phyloP scores from a whole-genome alignment of 2,888 invertebrate genomes.

The Mystacides longicornis region DNA sequence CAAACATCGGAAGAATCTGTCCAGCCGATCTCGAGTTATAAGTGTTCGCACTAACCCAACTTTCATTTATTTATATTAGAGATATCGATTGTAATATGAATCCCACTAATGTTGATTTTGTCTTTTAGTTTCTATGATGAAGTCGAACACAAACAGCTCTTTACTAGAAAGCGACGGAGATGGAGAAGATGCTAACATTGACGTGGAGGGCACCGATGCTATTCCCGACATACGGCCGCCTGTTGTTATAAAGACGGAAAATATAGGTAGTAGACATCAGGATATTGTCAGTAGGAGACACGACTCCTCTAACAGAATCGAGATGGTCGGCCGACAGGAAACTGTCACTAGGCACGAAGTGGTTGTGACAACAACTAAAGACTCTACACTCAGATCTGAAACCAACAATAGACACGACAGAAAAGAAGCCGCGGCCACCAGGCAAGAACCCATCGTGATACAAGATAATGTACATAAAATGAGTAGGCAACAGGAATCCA shows the following conservation, averaged over 20 bases:
- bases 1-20: no score
- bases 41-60: no score
- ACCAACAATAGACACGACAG: neutral
- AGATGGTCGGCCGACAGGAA: neutral
- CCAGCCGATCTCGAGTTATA: no score
- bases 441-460: neutral
- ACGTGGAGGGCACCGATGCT: constrained; percentile 22
- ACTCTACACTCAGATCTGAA: neutral
- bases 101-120: neutral
- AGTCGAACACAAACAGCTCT: neutral
- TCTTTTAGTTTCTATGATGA: neutral
- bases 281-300: neutral
- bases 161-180: constrained; percentile 20
- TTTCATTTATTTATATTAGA: no score
- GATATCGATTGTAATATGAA: neutral
- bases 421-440: neutral
- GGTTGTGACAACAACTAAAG: neutral
- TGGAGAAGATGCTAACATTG: constrained; percentile 25
- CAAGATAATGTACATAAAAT: neutral
- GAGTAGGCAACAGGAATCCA: neutral
- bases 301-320: neutral
- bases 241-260: neutral
- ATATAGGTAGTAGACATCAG: neutral
- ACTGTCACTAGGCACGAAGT: constrained; percentile 2
- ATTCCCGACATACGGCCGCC: neutral